phyloP scores from a whole-genome alignment of 1,140 invertebrate species.

The Orius laevigatus region DNA sequence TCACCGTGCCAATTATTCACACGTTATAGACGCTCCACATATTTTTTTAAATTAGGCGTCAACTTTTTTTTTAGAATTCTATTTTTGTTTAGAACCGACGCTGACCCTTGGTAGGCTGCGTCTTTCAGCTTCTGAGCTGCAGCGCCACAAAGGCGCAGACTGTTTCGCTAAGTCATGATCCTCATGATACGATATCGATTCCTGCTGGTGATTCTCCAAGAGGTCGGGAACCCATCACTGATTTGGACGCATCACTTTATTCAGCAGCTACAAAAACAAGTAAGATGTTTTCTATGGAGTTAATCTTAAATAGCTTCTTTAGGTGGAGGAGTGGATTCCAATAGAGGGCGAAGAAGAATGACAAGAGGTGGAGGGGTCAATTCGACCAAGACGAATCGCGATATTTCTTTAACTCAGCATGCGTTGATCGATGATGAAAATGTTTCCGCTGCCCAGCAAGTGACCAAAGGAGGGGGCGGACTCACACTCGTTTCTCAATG shows the following conservation, averaged over 20 bases:
- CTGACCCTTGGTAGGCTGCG: constrained; percentile 17
- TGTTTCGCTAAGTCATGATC: constrained; percentile 19
- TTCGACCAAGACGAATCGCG: constrained; percentile 25
- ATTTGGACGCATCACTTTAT: constrained; percentile 21
- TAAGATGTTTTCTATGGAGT: background rate
- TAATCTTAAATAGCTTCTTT: background rate
- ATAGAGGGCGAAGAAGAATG: too few species aligned
- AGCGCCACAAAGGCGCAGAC: constrained; percentile 15
- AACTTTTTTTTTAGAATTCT: too few species aligned
- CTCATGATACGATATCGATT: constrained; percentile 9
- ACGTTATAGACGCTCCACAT: too few species aligned
- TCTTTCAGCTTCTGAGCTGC: constrained; percentile 10
- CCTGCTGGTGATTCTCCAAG: constrained; percentile 15
- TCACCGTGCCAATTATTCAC: too few species aligned
- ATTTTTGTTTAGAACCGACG: constrained; percentile 16
- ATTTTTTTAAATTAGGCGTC: too few species aligned
- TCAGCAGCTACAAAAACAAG: constrained; percentile 18
- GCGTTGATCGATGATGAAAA: constrained; percentile 87
- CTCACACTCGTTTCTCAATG: constrained; percentile 76
- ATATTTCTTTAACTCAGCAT: constrained; percentile 66
- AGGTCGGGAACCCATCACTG: constrained; percentile 23
- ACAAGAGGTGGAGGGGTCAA: constrained; percentile 10
- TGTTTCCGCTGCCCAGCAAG: constrained; percentile 71
- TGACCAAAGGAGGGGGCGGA: constrained; percentile 37
- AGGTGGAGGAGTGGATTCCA: background rate